Percentiles rank a stretch among this genome's conserved stretches.
These are phyloP conservation scores for Leucopternis melanops DNA, from an alignment of 2,113 vertebrate genomes.

Conservation along the genomic window DNA sequence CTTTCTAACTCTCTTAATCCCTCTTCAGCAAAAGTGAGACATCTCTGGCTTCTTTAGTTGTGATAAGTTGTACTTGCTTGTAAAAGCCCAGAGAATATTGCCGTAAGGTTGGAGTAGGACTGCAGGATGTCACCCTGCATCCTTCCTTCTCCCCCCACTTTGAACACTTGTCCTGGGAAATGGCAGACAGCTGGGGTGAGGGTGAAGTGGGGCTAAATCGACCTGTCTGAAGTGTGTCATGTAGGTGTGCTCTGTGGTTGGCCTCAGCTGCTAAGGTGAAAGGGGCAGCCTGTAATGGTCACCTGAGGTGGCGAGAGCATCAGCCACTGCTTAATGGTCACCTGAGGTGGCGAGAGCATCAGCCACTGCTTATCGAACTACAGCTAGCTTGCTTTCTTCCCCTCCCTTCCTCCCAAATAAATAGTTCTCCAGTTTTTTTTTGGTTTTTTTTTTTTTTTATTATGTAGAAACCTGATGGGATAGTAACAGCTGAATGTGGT, in stretches of 20 bases:
- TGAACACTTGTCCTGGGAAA: background rate
- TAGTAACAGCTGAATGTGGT: background rate
- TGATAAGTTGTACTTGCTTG: background rate
- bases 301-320: background rate
- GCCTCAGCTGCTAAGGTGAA: background rate
- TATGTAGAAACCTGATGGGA: background rate
- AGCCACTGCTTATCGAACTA: background rate
- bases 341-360: background rate
- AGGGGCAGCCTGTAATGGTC: background rate
- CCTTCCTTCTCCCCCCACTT: background rate
- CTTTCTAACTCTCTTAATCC: background rate
- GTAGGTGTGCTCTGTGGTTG: background rate
- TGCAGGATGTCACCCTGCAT: background rate
- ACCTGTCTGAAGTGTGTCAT: background rate
- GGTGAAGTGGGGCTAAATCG: background rate
- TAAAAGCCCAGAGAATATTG: background rate
- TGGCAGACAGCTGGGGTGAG: background rate
- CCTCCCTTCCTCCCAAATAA: background rate
- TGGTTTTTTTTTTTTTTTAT: background rate
- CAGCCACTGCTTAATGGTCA: background rate
- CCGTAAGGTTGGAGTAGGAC: fast-evolving
- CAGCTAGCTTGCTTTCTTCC: background rate
- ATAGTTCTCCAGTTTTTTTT: background rate
- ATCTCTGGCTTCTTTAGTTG: background rate
- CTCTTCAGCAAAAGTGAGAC: background rate